phyloP scores from a whole-genome alignment of 2,888 invertebrate genomes.

The Diachrysia chrysitis region DNA sequence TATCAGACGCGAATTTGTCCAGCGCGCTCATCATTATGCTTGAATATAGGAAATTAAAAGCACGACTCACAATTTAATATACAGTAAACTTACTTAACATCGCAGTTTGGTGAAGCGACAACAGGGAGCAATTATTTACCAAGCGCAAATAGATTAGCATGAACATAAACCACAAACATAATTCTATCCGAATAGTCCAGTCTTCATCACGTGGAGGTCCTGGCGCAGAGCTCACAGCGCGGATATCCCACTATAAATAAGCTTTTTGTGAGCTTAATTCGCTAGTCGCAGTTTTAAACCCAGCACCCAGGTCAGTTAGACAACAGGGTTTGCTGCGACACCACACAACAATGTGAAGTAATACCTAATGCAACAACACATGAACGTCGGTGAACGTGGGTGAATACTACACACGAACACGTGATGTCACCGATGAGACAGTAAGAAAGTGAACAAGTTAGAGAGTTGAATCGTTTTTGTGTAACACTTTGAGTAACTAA shows the following conservation, averaged over 20 bases:
- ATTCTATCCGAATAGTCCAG: background rate
- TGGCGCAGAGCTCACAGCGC: slow-evolving; percentile 9
- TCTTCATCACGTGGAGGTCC: background rate
- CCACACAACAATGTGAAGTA: background rate
- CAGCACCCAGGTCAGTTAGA: slow-evolving; percentile 21
- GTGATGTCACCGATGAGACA: slow-evolving; percentile 37
- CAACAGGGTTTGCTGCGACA: background rate
- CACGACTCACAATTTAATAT: background rate
- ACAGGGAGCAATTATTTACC: background rate
- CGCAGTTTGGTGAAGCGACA: background rate
- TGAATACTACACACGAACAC: background rate
- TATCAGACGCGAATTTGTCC: background rate
- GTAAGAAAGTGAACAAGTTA: slow-evolving; percentile 53
- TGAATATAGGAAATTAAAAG: background rate
- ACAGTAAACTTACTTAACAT: background rate
- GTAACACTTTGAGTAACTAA: slow-evolving; percentile 65
- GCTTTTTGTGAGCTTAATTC: slow-evolving; percentile 35
- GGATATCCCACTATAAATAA: slow-evolving; percentile 43
- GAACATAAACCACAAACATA: background rate
- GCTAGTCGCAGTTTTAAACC: slow-evolving; percentile 14
- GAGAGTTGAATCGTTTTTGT: slow-evolving; percentile 58
- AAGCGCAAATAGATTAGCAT: background rate
- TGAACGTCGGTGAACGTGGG: background rate
- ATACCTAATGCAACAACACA: background rate
- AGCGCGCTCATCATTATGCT: background rate